Base-by-base conservation (phyloP, 2,888 invertebrate genomes). In the Thymelicus acteon region DNA sequence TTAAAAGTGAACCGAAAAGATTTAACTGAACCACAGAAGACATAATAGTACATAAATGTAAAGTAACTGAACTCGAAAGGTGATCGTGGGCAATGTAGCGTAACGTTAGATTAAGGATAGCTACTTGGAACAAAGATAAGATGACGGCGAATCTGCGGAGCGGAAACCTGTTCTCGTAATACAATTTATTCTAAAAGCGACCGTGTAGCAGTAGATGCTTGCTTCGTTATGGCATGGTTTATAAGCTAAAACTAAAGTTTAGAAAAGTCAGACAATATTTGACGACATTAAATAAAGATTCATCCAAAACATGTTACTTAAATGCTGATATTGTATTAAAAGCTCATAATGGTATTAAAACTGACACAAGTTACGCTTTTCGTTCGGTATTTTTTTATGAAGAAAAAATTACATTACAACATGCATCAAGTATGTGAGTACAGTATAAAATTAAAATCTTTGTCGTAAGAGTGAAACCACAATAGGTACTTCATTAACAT, bases 91-190 rank as follows among this genome's bases (percentile, higher is more conserved):
- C 52, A 64, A 54, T 54, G 40, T 64, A 64, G 54, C 64, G 40
- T 64, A 39, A 37, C 54, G 31, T 58, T 66, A 47, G 31, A 47
- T 60, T 39, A 60, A 67, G 60, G 39, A 67, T 67, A 31, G 31
- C 31, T 31, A 60, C 60, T 61, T 67, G 39, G 49, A 67, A 52
- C 60, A 67, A 67, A 61, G 60, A 67, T 52, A 60, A 67, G 67
- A 60, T 12, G 60, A 40, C 60, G 52, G 67, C 24, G 49, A 49
- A 60, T 67, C 60, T 49, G 60, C 67, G 67, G 48, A 67, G 67
- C 60, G 67, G 60, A 67, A 67, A 67, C 60, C 67, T 67, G 60
- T 67, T 60, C 67, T 60, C 60, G 49, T 67, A 60, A 67, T n/a
- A 65, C 67, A 60, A 44, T 44, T 44, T 44, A 66, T 48, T 66